Evolutionary conservation across 2,113 vertebrate genomes (phyloP).

Genomic region (Mystacornis crossleyi): DNA sequence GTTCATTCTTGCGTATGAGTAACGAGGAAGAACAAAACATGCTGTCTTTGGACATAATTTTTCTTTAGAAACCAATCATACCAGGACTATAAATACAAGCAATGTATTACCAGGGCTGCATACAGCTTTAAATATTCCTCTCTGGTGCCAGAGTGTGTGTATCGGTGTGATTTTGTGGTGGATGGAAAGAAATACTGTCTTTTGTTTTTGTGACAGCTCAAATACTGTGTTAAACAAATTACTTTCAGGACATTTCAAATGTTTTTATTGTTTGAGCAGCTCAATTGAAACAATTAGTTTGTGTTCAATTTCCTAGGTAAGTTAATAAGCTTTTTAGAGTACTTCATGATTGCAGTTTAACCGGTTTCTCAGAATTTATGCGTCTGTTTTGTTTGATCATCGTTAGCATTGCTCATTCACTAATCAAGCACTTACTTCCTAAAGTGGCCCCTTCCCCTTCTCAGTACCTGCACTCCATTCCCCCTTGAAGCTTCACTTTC

Average conservation of each 20-base stretch:
- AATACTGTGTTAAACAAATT: slow-evolving; percentile 18
- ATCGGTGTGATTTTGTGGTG: not conserved
- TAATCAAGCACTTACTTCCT: not conserved
- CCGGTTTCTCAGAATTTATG: not conserved
- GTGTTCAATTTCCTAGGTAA: not conserved
- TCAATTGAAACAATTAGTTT: not conserved
- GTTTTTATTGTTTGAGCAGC: not conserved
- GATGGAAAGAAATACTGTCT: not conserved
- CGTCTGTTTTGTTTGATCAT: not conserved
- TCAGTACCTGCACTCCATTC: not conserved
- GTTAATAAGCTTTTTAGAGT: not conserved
- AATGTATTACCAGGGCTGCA: not conserved
- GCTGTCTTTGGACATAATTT: slow-evolving; percentile 27
- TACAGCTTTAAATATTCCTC: not conserved
- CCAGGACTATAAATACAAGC: not conserved
- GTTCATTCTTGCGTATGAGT: slow-evolving; percentile 42
- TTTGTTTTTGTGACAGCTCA: slow-evolving; percentile 3
- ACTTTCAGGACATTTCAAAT: not conserved
- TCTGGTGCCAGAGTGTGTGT: not conserved
- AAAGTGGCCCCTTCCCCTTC: not conserved
- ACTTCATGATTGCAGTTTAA: not conserved
- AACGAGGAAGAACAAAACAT: slow-evolving; percentile 23
- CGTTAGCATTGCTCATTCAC: not conserved
- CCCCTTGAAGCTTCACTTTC: not conserved
- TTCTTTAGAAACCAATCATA: slow-evolving; percentile 20